phyloP scores from a whole-genome alignment of 2,888 invertebrate species.

The Drosophila cracens region DNA sequence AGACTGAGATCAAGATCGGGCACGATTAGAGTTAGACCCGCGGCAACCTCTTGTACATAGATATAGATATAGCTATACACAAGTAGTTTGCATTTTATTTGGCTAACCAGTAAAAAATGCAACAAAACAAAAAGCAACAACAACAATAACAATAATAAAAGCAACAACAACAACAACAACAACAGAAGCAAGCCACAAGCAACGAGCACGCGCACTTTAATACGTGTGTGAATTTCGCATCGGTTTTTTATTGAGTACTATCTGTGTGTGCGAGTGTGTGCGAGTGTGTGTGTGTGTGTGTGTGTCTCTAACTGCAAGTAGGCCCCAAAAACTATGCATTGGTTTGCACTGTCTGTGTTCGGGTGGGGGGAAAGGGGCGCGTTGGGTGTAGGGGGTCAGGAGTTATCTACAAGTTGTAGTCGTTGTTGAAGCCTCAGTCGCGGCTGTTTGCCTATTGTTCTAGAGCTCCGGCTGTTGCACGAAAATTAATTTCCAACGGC shows the following conservation, averaged over 20 bases:
- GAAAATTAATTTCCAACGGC: slow-evolving; percentile 77
- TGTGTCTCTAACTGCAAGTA: slow-evolving; percentile 20
- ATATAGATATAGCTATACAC: slow-evolving; percentile 1
- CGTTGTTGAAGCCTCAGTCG: slow-evolving; percentile 42
- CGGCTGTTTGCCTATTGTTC: slow-evolving; percentile 73
- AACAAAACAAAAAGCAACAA: background rate
- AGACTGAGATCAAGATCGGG: slow-evolving; percentile 47
- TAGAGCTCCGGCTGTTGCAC: slow-evolving; percentile 73
- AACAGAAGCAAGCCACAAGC: slow-evolving; percentile 31
- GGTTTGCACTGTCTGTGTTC: slow-evolving; percentile 37
- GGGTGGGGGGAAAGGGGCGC: background rate
- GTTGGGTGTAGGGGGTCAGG: background rate
- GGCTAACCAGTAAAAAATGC: slow-evolving; percentile 31
- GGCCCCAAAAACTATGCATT: slow-evolving; percentile 67
- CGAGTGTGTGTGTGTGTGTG: slow-evolving; percentile 3
- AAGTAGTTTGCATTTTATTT: slow-evolving; percentile 45
- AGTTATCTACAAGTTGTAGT: slow-evolving; percentile 59
- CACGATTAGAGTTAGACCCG: slow-evolving; percentile 43
- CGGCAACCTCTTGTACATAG: slow-evolving; percentile 39
- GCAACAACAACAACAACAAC: slow-evolving; percentile 11
- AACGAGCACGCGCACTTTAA: slow-evolving; percentile 64
- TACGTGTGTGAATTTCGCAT: slow-evolving; percentile 66
- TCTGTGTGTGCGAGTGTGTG: slow-evolving; percentile 8
- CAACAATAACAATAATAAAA: background rate
- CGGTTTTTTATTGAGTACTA: slow-evolving; percentile 56